Conservation (phyloP, 2,888 invertebrate genomes). For the Athetis lepigone region DNA sequence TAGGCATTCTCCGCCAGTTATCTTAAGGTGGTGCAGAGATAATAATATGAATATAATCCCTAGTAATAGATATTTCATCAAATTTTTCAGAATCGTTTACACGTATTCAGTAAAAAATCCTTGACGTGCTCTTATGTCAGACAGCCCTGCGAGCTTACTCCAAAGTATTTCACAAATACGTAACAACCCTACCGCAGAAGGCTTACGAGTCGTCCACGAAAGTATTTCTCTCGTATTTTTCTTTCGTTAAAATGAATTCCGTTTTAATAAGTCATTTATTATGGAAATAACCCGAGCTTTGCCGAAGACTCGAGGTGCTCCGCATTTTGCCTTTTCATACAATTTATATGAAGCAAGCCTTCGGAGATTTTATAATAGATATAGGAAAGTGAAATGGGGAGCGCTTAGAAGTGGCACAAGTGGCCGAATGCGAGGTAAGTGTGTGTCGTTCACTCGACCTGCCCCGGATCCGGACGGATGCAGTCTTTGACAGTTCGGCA, state of each 20-base stretch:
- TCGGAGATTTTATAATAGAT: conserved; percentile 49
- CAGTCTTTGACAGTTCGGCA: conserved; percentile 5
- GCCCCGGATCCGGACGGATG: conserved; percentile 21
- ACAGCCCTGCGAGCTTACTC: neutral
- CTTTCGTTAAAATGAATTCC: conserved; percentile 56
- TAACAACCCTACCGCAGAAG: conserved; percentile 38
- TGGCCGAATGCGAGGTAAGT: conserved; percentile 33
- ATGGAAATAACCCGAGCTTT: conserved; percentile 52
- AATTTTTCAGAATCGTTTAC: no score
- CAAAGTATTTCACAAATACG: neutral
- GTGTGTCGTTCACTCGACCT: conserved; percentile 42
- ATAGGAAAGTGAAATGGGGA: conserved; percentile 55
- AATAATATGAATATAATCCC: no score
- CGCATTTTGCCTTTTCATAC: conserved; percentile 44
- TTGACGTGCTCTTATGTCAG: no score
- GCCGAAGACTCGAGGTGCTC: conserved; percentile 28
- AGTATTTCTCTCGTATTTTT: conserved; percentile 56
- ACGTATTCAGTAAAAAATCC: no score
- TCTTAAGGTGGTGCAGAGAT: no score
- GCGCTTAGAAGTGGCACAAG: conserved; percentile 40
- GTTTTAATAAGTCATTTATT: conserved; percentile 61
- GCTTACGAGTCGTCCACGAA: conserved; percentile 1
- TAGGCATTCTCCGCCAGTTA: no score
- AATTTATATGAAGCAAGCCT: conserved; percentile 50
- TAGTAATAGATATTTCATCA: no score